Evolutionary conservation across 1,140 invertebrate genomes (phyloP), one percentile per base, ranked within the genome.

Genomic region (Calliopsis andreniformis): DNA sequence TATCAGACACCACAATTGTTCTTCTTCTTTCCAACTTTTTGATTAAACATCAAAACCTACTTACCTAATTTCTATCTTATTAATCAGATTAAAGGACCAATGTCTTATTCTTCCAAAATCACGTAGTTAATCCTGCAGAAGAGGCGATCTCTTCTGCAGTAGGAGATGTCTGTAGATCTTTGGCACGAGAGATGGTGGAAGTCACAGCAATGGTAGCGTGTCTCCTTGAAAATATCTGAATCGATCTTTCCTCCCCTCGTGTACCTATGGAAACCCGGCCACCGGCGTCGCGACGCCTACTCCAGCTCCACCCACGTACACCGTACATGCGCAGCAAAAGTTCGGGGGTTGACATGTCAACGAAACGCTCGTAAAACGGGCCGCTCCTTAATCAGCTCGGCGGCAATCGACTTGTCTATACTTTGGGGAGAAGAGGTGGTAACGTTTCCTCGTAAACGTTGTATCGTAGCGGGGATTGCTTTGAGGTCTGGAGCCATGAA

Each of bases 281-380:
- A 73, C 76, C 75, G 80, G 69, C 80, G 64, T 67, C 79, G 71
- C 75, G 80, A 83, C 76, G 80, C 81, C 81, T 70, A 78, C 59
- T 66, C 49, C 72, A 84, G 83, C 83, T 84, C 83, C 83, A 80
- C 83, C 82, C 82, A 84, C 69, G 67, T 42, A 30, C 30, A 68
- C 64, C 59, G 78, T 84, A 80, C 82, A 84, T 83, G 83, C 82
- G 83, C 82, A 80, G 56, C 69, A 58, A 79, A 68, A 75, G 67
- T 67, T 62, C 45, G 55, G 43, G 45, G 80, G 56, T 79, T 63
- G 81, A 86, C 86, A 87, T 87, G 87, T 89, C 84, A 86, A 61
- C 85, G 79, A 89, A 88, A 88, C 86, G 42, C 86, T 85, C 83
- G 76, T 89, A 89, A 89, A 89, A 83, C 70, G 82, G 49, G 51